A percentile compares a stretch with the other conserved stretches of the same genome.
These are phyloP conservation scores for Microplitis manilae DNA, from an alignment of 2,888 invertebrate species.

Conservation along the genomic window DNA sequence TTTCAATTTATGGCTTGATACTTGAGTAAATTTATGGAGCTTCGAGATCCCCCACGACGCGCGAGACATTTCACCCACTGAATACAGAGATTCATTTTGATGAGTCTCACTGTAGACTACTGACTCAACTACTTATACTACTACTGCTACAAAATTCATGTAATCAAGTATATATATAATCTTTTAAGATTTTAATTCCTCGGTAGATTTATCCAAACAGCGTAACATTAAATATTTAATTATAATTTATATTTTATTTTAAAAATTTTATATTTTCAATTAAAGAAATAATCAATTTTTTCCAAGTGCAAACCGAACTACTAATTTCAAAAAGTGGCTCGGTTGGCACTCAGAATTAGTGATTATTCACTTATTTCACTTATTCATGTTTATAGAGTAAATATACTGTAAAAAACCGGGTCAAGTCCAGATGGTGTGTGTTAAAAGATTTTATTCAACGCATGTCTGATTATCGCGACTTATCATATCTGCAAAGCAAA, in stretches of 20 bases:
- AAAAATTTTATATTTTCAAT: not conserved
- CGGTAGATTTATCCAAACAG: not conserved
- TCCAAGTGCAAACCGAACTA: no score
- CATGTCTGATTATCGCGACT: no score
- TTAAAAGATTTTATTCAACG: no score
- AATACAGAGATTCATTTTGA: conserved; percentile 32
- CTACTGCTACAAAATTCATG: conserved; percentile 21
- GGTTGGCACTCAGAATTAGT: no score
- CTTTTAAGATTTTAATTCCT: conserved; percentile 16
- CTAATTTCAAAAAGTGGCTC: no score
- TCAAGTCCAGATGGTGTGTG: no score
- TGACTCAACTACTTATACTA: not conserved
- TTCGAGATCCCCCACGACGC: conserved; percentile 47
- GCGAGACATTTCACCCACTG: conserved; percentile 54
- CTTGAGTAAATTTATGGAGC: conserved; percentile 60
- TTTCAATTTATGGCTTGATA: conserved; percentile 65
- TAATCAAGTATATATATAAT: conserved; percentile 17
- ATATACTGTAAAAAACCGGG: no score
- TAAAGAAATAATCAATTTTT: not conserved
- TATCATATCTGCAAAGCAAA: no score
- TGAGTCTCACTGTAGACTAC: not conserved
- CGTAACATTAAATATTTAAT: not conserved
- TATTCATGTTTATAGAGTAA: no score
- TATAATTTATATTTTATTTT: not conserved
- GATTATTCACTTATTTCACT: no score